Evolutionary conservation across 2,113 vertebrate species (phyloP).

Genomic region (Callocephalon fimbriatum): DNA sequence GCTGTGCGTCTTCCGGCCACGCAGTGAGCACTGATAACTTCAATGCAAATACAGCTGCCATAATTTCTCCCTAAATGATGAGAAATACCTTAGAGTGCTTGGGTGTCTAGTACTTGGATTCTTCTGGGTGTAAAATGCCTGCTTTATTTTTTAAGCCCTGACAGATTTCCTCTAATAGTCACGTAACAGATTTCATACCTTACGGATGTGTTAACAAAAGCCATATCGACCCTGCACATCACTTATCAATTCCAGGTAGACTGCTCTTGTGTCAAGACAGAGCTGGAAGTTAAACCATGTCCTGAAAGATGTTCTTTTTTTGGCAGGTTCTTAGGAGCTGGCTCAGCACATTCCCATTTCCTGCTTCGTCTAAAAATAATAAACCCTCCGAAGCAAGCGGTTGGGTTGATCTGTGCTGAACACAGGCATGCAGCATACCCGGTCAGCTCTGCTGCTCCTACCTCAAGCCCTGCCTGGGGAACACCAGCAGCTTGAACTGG

Average conservation of each 20-base stretch:
- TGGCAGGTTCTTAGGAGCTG: slow-evolving; percentile 27
- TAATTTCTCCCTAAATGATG: not conserved
- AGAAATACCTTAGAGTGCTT: not conserved
- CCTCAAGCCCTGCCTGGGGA: not conserved
- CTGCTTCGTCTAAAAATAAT: slow-evolving; percentile 66
- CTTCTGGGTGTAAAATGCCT: not conserved
- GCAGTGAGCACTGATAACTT: not conserved
- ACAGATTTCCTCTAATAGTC: not conserved
- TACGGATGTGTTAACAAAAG: not conserved
- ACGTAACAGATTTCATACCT: not conserved
- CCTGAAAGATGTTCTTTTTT: slow-evolving; percentile 45
- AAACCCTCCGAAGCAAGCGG: not conserved
- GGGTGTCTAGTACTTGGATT: not conserved
- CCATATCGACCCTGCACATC: not conserved
- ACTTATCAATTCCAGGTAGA: slow-evolving; percentile 5
- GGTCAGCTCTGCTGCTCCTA: not conserved
- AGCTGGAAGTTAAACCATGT: not conserved
- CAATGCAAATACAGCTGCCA: not conserved
- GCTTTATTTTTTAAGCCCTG: not conserved
- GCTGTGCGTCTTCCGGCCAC: not conserved
- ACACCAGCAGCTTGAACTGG: not conserved
- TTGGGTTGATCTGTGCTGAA: not conserved
- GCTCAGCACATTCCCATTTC: slow-evolving; percentile 55
- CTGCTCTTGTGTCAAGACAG: not conserved
- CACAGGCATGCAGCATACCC: fast-evolving